phyloP scores from a whole-genome alignment of 2,888 invertebrate genomes.

The Tinea semifulvella region DNA sequence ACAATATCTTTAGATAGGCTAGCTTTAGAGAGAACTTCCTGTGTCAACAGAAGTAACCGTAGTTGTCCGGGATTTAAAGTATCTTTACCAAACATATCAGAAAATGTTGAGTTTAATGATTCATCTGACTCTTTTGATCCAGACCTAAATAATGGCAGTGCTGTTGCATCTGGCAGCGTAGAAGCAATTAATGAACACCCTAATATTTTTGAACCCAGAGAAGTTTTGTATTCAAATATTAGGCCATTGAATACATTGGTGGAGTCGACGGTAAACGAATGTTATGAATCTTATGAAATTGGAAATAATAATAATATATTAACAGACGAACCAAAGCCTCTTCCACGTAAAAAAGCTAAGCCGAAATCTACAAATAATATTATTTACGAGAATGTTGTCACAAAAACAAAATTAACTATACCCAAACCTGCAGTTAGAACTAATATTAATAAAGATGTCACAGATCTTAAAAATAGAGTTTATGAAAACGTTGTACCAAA shows the following conservation, averaged over 20 bases:
- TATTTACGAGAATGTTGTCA: slow-evolving; percentile 46
- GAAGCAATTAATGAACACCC: slow-evolving; percentile 38
- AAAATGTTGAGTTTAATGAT: slow-evolving; percentile 52
- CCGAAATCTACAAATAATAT: slow-evolving; percentile 25
- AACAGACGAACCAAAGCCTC: slow-evolving; percentile 33
- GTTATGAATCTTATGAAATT: slow-evolving; percentile 52
- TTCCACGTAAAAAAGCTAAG: slow-evolving; percentile 33
- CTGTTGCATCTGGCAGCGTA: slow-evolving; percentile 25
- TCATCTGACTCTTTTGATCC: slow-evolving; percentile 37
- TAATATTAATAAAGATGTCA: slow-evolving; percentile 35
- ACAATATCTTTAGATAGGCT: slow-evolving; percentile 56
- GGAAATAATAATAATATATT: slow-evolving; percentile 20
- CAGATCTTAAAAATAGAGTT: slow-evolving; percentile 29
- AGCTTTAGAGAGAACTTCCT: slow-evolving; percentile 51
- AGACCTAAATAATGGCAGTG: slow-evolving; percentile 29
- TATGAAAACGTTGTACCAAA: slow-evolving; percentile 41
- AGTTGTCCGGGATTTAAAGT: slow-evolving; percentile 60
- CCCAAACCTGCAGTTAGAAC: slow-evolving; percentile 51
- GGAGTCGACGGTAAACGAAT: slow-evolving; percentile 50
- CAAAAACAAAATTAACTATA: slow-evolving; percentile 22
- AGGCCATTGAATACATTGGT: slow-evolving; percentile 20
- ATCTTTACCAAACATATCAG: slow-evolving; percentile 56
- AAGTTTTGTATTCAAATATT: slow-evolving; percentile 25
- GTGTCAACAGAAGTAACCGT: slow-evolving; percentile 55
- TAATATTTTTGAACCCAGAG: slow-evolving; percentile 47